Evolutionary conservation across 2,888 invertebrate genomes (phyloP), one percentile per base, ranked within the genome.

Genomic region (Omphaloscelis lunosa): DNA sequence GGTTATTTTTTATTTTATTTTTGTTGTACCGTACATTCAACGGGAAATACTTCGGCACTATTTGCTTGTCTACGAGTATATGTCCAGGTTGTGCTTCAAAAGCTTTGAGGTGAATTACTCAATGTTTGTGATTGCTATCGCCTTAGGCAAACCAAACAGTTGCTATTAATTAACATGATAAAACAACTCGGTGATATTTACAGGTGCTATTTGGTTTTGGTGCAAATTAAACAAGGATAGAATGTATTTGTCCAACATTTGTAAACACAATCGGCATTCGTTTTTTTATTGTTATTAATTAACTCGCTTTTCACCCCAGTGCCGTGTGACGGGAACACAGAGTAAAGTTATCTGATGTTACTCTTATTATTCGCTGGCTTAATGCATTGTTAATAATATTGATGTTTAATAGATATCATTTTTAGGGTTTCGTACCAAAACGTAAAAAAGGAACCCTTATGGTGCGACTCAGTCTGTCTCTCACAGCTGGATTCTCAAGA

Each of bases 231-330:
- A 79, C 59, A 67, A 23, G 9, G 15, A 34, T 23, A 3, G 1
- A 17, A 34, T 34, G 48, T 67, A 17, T 67, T 34, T 34, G 15
- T 29, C 23, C 2, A 65, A 83, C 71, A 81, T 77, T 85, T 79
- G 68, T 72, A 76, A 80, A 85, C 86, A 82, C 77, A 84, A 86
- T 71, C 48, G 71, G 63, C 62, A 70, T 34, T 34, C 34, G 34
- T 34, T 34, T 34, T 34, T 34, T 34, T 34, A 34, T 34, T 34
- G 34, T 34, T 34, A 34, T 34, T 34, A 85, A 86, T 83, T 85
- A 81, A 82, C 77, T 75, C 72, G 48, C 56, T 56, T 69, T 53
- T 17, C 39, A 45, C 11, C 48, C 23, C 17, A 8, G 29, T 45
- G 23, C 12, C 23, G 45, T 17, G 45, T 3, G 29, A 23, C 41